A percentile compares a stretch with the other conserved stretches of the same genome.
Conservation (phyloP, 2,888 invertebrate genomes). For the Dendrolimus pini region DNA sequence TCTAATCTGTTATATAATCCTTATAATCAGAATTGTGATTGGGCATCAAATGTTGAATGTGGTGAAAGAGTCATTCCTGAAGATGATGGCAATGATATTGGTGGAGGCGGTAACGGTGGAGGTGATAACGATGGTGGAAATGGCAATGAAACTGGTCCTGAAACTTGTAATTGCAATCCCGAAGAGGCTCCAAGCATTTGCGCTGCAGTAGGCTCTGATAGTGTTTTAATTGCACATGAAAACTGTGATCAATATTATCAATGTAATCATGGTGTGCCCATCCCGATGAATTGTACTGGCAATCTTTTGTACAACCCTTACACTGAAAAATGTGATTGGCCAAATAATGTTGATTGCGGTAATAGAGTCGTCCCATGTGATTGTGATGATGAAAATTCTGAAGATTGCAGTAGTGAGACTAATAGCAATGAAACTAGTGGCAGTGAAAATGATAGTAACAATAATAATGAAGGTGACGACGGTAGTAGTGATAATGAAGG, state of each 20-base stretch:
- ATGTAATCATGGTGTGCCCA: slow-evolving; percentile 24
- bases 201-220: slow-evolving; percentile 22
- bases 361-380: slow-evolving; percentile 18
- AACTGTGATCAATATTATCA: slow-evolving; percentile 35
- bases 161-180: slow-evolving; percentile 19
- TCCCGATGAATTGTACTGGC: slow-evolving; percentile 16
- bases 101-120: slow-evolving; percentile 4
- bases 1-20: slow-evolving; percentile 24
- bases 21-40: slow-evolving; percentile 21
- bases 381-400: slow-evolving; percentile 1
- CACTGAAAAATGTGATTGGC: slow-evolving; percentile 31
- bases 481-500: slow-evolving; percentile 2
- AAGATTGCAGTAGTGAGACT: slow-evolving; percentile 2
- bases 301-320: slow-evolving; percentile 24
- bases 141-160: slow-evolving; percentile 8
- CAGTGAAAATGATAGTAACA: slow-evolving; percentile 5
- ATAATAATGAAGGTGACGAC: slow-evolving; percentile 7
- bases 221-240: slow-evolving; percentile 30
- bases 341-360: slow-evolving; percentile 30
- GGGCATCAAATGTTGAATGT: slow-evolving; percentile 22
- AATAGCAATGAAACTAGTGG: slow-evolving; percentile 5
- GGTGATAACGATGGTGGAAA: slow-evolving; percentile 7
- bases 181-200: slow-evolving; percentile 29
- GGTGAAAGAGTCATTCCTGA: slow-evolving; percentile 15
- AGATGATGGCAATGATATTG: not conserved